Percentiles rank a stretch among this genome's conserved stretches.
These are phyloP conservation scores for Erpornis zantholeuca DNA, from an alignment of 2,113 vertebrate species.

Conservation along the genomic window DNA sequence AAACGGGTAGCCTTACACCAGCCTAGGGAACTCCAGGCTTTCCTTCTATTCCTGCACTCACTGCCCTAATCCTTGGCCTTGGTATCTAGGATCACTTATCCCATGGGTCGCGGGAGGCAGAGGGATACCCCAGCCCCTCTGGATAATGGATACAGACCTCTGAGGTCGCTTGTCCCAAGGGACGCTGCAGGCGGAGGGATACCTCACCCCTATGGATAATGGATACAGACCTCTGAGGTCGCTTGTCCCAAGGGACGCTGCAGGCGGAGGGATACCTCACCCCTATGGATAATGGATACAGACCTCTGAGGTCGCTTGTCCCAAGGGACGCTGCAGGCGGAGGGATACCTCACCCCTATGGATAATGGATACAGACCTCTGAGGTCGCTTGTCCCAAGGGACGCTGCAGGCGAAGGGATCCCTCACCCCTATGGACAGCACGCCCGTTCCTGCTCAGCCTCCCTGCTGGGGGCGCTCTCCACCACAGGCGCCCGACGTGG, in stretches of 20 bases:
- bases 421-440: fast-evolving
- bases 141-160: background rate
- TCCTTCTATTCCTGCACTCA: background rate
- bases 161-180: background rate
- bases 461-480: background rate
- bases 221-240: background rate
- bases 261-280: too few species aligned
- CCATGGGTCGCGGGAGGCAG: fast-evolving
- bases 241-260: background rate
- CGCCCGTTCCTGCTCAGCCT: fast-evolving
- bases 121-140: too few species aligned
- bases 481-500: fast-evolving
- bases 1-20: fast-evolving
- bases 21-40: background rate
- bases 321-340: fast-evolving
- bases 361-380: background rate
- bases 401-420: background rate
- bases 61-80: background rate
- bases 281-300: too few species aligned
- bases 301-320: too few species aligned
- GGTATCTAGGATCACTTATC: too few species aligned
- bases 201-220: too few species aligned
- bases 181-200: background rate
- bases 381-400: background rate
- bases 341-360: too few species aligned